A percentile compares a stretch with the other conserved stretches of the same genome.
Conservation (phyloP, 2,113 vertebrate genomes). For the Oryzias curvinotus region DNA sequence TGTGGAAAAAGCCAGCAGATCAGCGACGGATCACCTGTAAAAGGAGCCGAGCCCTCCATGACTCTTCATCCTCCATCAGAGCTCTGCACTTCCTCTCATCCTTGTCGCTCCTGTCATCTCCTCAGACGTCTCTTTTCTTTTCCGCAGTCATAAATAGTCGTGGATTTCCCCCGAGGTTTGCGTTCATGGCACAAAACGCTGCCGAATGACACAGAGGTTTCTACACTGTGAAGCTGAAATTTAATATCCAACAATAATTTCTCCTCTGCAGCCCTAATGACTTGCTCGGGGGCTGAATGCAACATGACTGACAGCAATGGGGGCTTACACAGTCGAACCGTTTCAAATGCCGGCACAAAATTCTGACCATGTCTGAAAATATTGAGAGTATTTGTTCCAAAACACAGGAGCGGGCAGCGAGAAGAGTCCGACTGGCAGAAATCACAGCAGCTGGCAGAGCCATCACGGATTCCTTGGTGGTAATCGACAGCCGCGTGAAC, state of each 20-base stretch:
- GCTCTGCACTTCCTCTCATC: no score
- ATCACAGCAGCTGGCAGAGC: slow-evolving; percentile 52
- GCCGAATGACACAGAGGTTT: no score
- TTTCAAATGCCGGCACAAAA: slow-evolving; percentile 18
- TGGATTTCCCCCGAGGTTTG: background rate
- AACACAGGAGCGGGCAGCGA: slow-evolving; percentile 32
- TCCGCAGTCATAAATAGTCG: no score
- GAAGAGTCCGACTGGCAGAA: slow-evolving; percentile 34
- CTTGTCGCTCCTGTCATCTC: no score
- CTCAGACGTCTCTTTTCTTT: no score
- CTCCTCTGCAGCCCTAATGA: background rate
- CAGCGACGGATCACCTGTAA: no score
- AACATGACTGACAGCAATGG: slow-evolving; percentile 18
- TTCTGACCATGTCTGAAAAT: slow-evolving; percentile 28
- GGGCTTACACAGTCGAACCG: slow-evolving; percentile 17
- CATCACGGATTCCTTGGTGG: slow-evolving; percentile 42
- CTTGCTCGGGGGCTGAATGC: background rate
- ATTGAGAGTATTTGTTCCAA: slow-evolving; percentile 35
- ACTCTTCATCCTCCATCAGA: no score
- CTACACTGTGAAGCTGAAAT: background rate
- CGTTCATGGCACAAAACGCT: no score
- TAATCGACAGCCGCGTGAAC: slow-evolving; percentile 47
- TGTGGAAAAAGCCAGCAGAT: no score
- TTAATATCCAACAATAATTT: background rate
- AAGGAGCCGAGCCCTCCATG: no score